phyloP scores from a whole-genome alignment of 1,140 invertebrate species.

The Tetramorium parvispinum region DNA sequence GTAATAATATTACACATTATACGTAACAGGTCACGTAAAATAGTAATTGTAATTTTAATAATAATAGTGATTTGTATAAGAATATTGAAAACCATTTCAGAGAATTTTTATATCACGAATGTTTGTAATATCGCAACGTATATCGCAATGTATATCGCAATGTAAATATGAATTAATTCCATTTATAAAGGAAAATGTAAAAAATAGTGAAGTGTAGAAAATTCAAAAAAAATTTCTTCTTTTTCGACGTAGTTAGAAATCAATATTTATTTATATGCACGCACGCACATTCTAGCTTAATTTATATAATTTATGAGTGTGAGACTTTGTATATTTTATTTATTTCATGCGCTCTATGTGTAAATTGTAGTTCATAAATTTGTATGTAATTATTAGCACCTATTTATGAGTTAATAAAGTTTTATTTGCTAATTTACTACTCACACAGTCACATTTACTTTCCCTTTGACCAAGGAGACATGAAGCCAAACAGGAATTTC shows the following conservation, averaged over 20 bases:
- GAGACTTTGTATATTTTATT: slow-evolving; percentile 53
- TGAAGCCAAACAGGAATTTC: background rate
- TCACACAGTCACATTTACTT: background rate
- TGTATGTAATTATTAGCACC: slow-evolving; percentile 25
- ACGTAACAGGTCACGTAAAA: background rate
- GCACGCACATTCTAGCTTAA: slow-evolving; percentile 24
- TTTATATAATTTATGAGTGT: slow-evolving; percentile 51
- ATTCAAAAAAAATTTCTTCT: background rate
- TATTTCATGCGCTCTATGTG: slow-evolving; percentile 59
- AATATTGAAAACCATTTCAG: background rate
- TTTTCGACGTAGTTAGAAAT: background rate
- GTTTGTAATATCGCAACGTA: slow-evolving; percentile 12
- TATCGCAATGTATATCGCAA: too few relatives aligned
- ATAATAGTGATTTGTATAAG: background rate
- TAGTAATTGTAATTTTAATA: slow-evolving; percentile 24
- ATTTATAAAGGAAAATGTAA: background rate
- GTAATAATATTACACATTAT: background rate
- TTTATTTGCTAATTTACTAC: slow-evolving; percentile 16
- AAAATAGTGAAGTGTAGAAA: background rate
- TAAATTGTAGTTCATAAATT: slow-evolving; percentile 40
- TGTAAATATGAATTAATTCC: slow-evolving; percentile 21
- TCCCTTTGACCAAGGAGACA: background rate
- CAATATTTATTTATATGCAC: slow-evolving; percentile 1
- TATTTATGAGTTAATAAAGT: slow-evolving; percentile 37
- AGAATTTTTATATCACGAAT: background rate